Evolutionary conservation across 2,888 invertebrate genomes (phyloP), one percentile per base, ranked within the genome.

Genomic region (Carpatolechia fugitivella): DNA sequence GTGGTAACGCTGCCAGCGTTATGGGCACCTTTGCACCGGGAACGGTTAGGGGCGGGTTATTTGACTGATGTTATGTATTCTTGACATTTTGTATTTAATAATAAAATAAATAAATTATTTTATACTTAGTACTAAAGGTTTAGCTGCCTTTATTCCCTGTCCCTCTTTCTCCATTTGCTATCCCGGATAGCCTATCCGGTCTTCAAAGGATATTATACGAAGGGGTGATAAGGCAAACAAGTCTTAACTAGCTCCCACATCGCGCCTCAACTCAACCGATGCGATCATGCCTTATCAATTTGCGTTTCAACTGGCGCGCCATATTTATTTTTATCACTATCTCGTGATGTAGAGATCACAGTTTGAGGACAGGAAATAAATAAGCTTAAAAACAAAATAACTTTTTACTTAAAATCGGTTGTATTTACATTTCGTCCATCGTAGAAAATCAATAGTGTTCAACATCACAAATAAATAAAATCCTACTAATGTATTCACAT

Each of bases 381-480:
- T 82, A 84, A 85, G 83, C 82, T 75, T 78, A 70, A 78, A 89
- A 88, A 90, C 86, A 88, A 89, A 88, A 87, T 86, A 88, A 85
- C 84, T 74, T 88, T 89, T 89, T 90, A 89, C 89, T 89, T 87
- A 86, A 85, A 87, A 89, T 89, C 88, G 89, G 89, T 90, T 90
- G 90, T 90, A 90, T 90, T 90, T 90, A 90, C 90, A 90, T 85
- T 86, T 87, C 85, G 88, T 88, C 88, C 88, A 82, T 85, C 80
- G 87, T 89, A 89, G 87, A 89, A 89, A 89, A 90, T 87, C 85
- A 89, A 85, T 85, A 82, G 83, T 86, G 86, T 87, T 88, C 84
- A 89, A 90, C 88, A 90, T 90, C 87, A 89, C 89, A 89, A 90
- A 90, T 90, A 89, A 90, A 89, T 90, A 85, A 89, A 85, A 87